Evolutionary conservation across 2,113 vertebrate genomes (phyloP).

Genomic region (Pontoporia blainvillei): DNA sequence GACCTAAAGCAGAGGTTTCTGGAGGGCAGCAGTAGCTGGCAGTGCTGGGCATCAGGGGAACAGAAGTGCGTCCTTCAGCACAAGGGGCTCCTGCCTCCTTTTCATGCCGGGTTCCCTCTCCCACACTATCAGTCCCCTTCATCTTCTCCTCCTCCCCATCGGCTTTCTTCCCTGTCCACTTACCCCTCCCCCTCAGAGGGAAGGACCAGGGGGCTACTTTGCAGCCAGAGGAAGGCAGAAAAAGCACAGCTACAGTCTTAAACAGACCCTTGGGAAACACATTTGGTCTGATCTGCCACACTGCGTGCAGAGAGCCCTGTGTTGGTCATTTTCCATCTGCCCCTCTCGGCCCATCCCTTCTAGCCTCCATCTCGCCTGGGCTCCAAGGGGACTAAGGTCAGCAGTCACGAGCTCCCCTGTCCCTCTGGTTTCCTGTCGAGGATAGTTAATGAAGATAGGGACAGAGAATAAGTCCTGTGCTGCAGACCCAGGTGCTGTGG

Average conservation of each 20-base stretch:
- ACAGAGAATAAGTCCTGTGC: neutral
- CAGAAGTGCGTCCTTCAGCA: no score
- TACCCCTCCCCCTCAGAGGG: neutral
- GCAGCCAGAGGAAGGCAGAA: neutral
- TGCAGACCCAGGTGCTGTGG: no score
- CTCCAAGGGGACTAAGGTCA: neutral
- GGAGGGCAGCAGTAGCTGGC: no score
- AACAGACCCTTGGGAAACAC: neutral
- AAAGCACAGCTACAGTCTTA: no score
- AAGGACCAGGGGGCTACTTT: fast-evolving
- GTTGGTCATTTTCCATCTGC: fast-evolving
- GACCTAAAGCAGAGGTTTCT: neutral
- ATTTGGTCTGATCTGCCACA: fast-evolving
- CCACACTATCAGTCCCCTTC: fast-evolving
- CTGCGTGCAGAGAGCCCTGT: fast-evolving
- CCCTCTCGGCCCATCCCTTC: neutral
- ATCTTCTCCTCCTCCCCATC: fast-evolving
- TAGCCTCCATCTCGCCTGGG: neutral
- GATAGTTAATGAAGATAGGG: fast-evolving
- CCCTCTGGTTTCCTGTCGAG: neutral
- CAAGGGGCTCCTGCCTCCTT: neutral
- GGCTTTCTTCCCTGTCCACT: neutral
- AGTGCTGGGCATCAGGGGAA: no score
- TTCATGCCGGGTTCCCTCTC: fast-evolving
- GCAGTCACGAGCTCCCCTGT: neutral